These are phyloP conservation scores for Coregonus suidteri DNA, from an alignment of 2,797 vertebrate species.

Conservation along the genomic window DNA sequence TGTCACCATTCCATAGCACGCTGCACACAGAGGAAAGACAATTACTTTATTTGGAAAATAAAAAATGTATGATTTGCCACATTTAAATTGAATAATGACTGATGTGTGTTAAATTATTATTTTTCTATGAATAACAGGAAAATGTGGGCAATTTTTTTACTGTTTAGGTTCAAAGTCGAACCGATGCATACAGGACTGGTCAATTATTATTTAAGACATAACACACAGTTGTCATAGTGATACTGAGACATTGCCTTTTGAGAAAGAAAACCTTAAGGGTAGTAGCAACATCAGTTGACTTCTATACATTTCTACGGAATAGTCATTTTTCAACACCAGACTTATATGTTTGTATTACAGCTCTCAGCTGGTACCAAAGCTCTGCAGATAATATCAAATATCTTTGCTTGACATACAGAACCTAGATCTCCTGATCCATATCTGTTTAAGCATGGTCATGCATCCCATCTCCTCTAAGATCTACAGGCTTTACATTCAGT, in stretches of 20 bases:
- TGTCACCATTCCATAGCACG: conserved; percentile 56
- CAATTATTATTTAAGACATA: too few species aligned
- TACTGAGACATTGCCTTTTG: too few species aligned
- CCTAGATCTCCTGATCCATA: not conserved
- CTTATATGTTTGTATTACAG: not conserved
- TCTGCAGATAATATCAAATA: not conserved
- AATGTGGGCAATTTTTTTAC: conserved; percentile 1
- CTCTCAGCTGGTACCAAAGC: not conserved
- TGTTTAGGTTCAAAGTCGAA: too few species aligned
- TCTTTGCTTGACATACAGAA: not conserved
- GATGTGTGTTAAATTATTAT: conserved; percentile 51
- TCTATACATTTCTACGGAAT: not conserved
- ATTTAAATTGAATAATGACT: conserved; percentile 59
- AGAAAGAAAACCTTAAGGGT: too few species aligned
- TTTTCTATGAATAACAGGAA: conserved; percentile 44
- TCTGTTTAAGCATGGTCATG: conserved; percentile 31
- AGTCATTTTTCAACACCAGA: not conserved
- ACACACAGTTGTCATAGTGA: too few species aligned
- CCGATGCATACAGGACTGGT: too few species aligned
- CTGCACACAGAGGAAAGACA: conserved; percentile 50
- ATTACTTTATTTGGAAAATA: conserved; percentile 44
- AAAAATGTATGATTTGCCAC: conserved; percentile 55
- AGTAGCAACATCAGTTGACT: too few species aligned
- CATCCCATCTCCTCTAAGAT: not conserved
- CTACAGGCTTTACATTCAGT: not conserved